phyloP scores from a whole-genome alignment of 2,113 vertebrate species.

The Hippocampus mohnikei region DNA sequence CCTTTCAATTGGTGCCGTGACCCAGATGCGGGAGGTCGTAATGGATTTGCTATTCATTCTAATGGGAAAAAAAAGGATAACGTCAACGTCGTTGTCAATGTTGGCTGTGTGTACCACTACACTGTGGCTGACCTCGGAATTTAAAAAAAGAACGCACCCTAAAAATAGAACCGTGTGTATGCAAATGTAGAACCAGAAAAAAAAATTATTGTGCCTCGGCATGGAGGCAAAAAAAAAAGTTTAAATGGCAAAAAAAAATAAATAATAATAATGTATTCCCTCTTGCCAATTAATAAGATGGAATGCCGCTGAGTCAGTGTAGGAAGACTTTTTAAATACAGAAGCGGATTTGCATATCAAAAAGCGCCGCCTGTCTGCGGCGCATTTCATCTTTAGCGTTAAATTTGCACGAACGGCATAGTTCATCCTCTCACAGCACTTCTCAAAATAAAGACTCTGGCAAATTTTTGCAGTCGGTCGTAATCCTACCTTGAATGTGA shows the following conservation, averaged over 20 bases:
- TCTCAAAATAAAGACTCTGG: neutral
- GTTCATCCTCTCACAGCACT: neutral
- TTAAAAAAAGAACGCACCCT: neutral
- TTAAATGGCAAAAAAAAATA: constrained; percentile 21
- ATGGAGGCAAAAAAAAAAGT: constrained; percentile 6
- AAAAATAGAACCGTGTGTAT: neutral
- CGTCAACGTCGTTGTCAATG: no score
- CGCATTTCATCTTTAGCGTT: constrained; percentile 1
- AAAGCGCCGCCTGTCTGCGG: constrained; percentile 2
- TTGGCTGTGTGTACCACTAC: neutral
- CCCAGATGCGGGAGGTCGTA: no score
- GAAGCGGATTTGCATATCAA: constrained; percentile 9
- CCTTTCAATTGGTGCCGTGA: no score
- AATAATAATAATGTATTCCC: constrained; percentile 17
- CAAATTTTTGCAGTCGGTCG: neutral
- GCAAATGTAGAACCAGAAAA: constrained; percentile 12
- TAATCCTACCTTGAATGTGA: constrained; percentile 2
- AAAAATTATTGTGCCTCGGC: constrained; percentile 13
- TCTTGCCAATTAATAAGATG: constrained; percentile 17
- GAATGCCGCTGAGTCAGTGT: constrained; percentile 18
- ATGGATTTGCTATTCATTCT: no score
- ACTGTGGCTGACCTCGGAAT: neutral
- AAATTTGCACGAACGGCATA: neutral
- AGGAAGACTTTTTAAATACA: constrained; percentile 10
- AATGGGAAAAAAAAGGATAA: no score